Conservation (phyloP, 2,888 invertebrate species). For the Eulithis prunata region DNA sequence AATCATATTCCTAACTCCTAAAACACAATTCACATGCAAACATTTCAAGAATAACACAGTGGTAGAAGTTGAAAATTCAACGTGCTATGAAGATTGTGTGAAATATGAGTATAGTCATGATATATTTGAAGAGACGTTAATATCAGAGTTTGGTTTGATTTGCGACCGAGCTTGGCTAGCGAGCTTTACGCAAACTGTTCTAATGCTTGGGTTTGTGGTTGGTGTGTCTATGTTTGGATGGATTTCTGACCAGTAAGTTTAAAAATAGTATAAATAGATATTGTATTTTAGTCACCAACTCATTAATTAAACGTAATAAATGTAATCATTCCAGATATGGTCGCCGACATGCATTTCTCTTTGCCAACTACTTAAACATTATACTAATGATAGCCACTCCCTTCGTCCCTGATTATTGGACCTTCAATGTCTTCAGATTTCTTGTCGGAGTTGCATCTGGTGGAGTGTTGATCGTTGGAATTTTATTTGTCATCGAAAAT, state of each 20-base stretch:
- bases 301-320: neutral
- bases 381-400: too few species aligned
- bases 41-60: conserved; percentile 47
- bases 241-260: conserved; percentile 61
- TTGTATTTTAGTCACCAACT: too few species aligned
- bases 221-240: conserved; percentile 64
- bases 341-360: conserved; percentile 84
- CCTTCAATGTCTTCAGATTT: too few species aligned
- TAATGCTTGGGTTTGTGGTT: conserved; percentile 61
- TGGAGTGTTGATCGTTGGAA: too few species aligned
- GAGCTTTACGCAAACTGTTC: conserved; percentile 57
- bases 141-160: conserved; percentile 58
- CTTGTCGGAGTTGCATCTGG: too few species aligned
- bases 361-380: conserved; percentile 87
- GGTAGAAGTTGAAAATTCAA: conserved; percentile 43
- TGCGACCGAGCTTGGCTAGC: conserved; percentile 61
- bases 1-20: conserved; percentile 58
- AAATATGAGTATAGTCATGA: conserved; percentile 54
- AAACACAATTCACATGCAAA: conserved; percentile 53
- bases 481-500: too few species aligned
- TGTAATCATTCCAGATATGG: conserved; percentile 57
- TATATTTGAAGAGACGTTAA: conserved; percentile 55
- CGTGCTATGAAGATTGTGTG: conserved; percentile 58
- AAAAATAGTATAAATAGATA: neutral
- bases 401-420: too few species aligned